A percentile compares a stretch with the other conserved stretches of the same genome.
Conservation (phyloP, 2,113 vertebrate genomes). For the Cnemophilus loriae region DNA sequence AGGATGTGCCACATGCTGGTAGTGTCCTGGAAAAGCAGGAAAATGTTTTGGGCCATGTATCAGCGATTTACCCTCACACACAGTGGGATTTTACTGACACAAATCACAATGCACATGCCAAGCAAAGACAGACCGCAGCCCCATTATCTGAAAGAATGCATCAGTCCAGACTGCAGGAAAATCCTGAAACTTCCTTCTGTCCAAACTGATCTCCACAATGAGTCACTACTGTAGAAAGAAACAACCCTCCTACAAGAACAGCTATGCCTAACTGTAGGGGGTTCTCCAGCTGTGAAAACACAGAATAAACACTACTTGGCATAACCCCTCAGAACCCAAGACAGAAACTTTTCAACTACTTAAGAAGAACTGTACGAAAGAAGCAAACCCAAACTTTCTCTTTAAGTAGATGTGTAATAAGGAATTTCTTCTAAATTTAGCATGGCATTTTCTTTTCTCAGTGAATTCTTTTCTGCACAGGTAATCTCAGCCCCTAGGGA, state of each 20-base stretch:
- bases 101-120: neutral
- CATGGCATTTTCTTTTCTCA: neutral
- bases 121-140: neutral
- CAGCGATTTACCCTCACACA: neutral
- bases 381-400: neutral
- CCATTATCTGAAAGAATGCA: neutral
- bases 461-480: conserved; percentile 56
- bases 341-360: neutral
- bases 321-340: neutral
- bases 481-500: conserved; percentile 20
- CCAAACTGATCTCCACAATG: neutral
- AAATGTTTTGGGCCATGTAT: neutral
- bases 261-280: neutral
- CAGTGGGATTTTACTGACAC: neutral
- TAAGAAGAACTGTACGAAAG: neutral
- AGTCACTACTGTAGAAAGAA: conserved; percentile 26
- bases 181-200: neutral
- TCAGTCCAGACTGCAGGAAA: neutral
- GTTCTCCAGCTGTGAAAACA: conserved; percentile 49
- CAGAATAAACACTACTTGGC: conserved; percentile 7
- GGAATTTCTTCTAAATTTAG: conserved; percentile 24
- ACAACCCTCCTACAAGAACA: neutral
- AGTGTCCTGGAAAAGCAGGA: neutral
- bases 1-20: neutral
- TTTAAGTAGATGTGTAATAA: neutral